Evolutionary conservation across 2,797 vertebrate genomes (phyloP), one percentile per base, ranked within the genome.

Genomic region (Phalloptychus januarius): DNA sequence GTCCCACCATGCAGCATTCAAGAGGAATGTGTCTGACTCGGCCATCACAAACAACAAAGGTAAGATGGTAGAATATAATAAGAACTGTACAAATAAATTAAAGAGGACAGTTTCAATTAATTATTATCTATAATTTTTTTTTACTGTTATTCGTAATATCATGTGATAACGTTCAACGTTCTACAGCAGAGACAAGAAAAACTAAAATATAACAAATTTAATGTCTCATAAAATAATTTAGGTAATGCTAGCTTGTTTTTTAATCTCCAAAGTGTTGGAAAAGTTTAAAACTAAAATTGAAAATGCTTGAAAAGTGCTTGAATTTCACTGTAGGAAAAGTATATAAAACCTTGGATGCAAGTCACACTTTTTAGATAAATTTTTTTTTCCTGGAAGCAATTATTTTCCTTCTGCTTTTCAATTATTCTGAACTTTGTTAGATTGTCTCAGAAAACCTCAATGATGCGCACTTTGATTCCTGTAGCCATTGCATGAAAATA

Each of bases 1-100:
- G 79, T 71, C 74, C 86, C 91, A 89, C 67, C 94, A 94, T n/a
- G 67, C 92, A 10, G 86, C 96, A 71, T 96, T 95, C 90, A 96
- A 97, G 92, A 97, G 96, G 70, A 95, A 95, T 70, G 84, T 93
- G 56, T 96, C 96, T 7, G 95, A 97, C 78, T 94, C 96, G 2
- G 90, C 86, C 63, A 91, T 87, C 46, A 85, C 92, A 10, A 73
- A 88, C 77, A 90, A 92, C 80, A 95, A 97, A 97, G 97, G 98
- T 98, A 94, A 91, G 94, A 6, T n/a, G 33, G 72, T 36, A 61
- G 3, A 40, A 54, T 73, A 31, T 31, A 16, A n/a, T 33, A 25
- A 52, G 50, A 52, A 50, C 48, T 50, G 20, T 7, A 50, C 48
- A 2, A 25, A 52, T 52, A 10, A 52, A 25, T 25, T 52, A 52